phyloP scores from a whole-genome alignment of 2,113 vertebrate genomes.

The Argyrosomus japonicus region DNA sequence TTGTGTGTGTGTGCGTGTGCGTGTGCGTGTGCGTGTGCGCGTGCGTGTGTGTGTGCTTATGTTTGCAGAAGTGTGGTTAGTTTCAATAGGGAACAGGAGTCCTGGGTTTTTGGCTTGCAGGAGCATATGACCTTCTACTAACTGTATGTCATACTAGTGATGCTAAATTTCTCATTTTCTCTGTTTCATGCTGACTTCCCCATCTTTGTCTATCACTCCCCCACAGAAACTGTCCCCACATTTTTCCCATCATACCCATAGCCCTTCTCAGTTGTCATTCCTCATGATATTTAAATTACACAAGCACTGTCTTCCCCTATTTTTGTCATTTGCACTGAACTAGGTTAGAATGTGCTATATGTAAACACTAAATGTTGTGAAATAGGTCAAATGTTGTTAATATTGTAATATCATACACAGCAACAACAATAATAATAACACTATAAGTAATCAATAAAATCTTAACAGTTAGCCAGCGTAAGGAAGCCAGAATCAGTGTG shows the following conservation, averaged over 20 bases:
- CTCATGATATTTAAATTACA: conserved; percentile 14
- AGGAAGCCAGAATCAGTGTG: too few relatives aligned
- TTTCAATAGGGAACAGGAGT: conserved; percentile 63
- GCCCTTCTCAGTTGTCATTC: conserved; percentile 35
- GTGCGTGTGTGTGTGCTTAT: background rate
- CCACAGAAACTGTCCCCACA: conserved; percentile 51
- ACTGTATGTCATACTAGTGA: background rate
- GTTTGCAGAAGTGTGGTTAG: background rate
- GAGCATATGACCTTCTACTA: conserved; percentile 54
- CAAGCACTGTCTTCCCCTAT: background rate
- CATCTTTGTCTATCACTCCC: conserved; percentile 21
- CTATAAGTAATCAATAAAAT: too few relatives aligned
- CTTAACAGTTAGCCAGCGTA: too few relatives aligned
- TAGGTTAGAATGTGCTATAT: background rate
- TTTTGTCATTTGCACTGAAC: background rate
- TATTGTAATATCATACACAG: background rate
- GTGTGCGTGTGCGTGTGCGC: background rate
- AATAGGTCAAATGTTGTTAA: background rate
- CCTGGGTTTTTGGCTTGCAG: conserved; percentile 9
- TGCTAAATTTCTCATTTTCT: conserved; percentile 39
- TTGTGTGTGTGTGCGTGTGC: background rate
- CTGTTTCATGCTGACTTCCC: conserved; percentile 58
- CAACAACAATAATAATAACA: too few relatives aligned
- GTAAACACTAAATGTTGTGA: background rate
- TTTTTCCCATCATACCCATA: conserved; percentile 32